Evolutionary conservation across 2,113 vertebrate species (phyloP).

Genomic region (Mustelus asterias): DNA sequence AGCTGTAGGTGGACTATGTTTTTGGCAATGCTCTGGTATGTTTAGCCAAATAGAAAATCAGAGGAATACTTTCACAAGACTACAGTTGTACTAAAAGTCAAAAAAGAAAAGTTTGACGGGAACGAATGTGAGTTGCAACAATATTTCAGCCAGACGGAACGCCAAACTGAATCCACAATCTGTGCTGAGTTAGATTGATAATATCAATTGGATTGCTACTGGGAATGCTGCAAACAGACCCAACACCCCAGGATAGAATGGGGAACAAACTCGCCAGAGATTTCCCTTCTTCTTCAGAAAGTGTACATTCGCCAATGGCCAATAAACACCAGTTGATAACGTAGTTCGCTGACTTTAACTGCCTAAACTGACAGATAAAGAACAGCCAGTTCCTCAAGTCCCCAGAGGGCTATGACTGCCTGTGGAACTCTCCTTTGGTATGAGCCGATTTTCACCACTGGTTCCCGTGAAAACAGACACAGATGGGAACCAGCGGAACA

Average conservation of each 20-base stretch:
- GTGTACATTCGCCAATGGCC: not conserved
- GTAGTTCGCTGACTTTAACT: not conserved
- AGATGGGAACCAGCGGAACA: not conserved
- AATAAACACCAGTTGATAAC: not conserved
- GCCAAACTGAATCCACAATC: not conserved
- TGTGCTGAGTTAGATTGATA: not conserved
- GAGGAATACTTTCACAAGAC: not conserved
- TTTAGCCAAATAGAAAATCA: not conserved
- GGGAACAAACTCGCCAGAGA: not conserved
- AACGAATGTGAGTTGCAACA: not conserved
- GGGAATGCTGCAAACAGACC: not conserved
- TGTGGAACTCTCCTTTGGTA: not conserved
- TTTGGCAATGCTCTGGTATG: not conserved
- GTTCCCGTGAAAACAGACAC: not conserved
- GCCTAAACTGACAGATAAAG: not conserved
- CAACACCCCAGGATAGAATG: not conserved
- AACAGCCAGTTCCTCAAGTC: not conserved
- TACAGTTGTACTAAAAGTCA: not conserved
- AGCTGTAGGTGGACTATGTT: not conserved
- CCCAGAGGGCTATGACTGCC: not conserved
- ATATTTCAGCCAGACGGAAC: not conserved
- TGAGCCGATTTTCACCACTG: not conserved
- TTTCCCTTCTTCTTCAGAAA: not conserved
- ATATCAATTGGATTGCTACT: not conserved
- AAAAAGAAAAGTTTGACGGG: not conserved